Evolutionary conservation across 2,797 vertebrate genomes (phyloP), one percentile per base, ranked within the genome.

Genomic region (Rhabdomys pumilio): DNA sequence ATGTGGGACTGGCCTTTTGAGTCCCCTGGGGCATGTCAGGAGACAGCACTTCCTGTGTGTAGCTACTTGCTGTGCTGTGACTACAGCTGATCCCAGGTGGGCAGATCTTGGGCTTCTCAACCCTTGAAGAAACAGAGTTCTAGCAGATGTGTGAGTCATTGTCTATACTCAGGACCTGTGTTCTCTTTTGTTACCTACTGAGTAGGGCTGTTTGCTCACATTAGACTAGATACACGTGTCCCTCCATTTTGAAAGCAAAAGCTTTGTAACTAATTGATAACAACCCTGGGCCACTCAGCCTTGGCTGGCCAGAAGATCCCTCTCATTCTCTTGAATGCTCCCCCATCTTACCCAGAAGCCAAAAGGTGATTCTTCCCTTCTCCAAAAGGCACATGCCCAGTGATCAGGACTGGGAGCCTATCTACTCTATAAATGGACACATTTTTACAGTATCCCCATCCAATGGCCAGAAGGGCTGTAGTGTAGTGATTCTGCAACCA

Each of bases 401-500:
- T 0, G 0, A 55, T 29, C 26, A 61, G 72, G 87, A 59, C 26
- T 0, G 0, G 22, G 19, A 34, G 6, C 24, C 26, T 26, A 38
- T 22, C 61, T 3, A 0, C 14, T 59, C 12, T 55, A 61, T n/a
- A 5, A 34, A 47, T 26, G 31, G 0, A 0, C 12, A 0, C 9
- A 6, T 15, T 24, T 44, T 17, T 14, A 11, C 0, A 0, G 17
- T 1, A 26, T 55, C 79, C 41, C 14, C 12, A 1, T 10, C 72
- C 82, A 38, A 4, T 3, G 12, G 26, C 73, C 29, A 2, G 17
- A 55, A 77, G 38, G 11, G 8, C 12, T 50, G 44, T 4, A 20
- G 19, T 1, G 41, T 4, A 20, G 19, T 1, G 41, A 22, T 6
- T 34, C n/a, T 53, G 0, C 57, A 4, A 10, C 24, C 0, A 0